Conservation (phyloP, 2,113 vertebrate species). For the Pelecanus crispus region DNA sequence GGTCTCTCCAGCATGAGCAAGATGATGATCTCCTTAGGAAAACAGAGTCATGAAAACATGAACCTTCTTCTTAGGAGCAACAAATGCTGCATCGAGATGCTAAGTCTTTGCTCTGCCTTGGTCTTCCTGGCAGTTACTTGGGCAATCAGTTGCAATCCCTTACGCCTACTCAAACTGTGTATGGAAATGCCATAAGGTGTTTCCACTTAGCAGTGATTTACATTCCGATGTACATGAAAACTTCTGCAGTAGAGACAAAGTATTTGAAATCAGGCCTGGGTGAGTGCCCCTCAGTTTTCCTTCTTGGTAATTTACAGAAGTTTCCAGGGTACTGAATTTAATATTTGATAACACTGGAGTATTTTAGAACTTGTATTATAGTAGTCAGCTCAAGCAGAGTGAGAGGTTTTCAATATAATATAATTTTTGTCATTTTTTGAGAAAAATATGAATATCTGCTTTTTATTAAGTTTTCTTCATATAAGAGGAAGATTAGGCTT, state of each 20-base stretch:
- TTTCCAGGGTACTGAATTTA: neutral
- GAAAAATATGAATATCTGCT: neutral
- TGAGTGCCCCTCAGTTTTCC: neutral
- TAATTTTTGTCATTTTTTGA: neutral
- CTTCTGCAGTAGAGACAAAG: neutral
- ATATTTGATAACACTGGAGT: neutral
- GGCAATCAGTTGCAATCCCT: fast-evolving
- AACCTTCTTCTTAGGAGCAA: neutral
- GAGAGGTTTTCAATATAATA: constrained; percentile 33
- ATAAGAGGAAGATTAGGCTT: neutral
- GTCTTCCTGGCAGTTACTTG: neutral
- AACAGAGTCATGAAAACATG: neutral
- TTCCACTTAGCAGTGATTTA: neutral
- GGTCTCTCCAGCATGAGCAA: neutral
- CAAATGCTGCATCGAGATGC: neutral
- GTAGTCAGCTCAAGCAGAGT: constrained; percentile 10
- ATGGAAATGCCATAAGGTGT: too few species aligned
- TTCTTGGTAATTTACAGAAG: neutral
- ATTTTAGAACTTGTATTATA: neutral
- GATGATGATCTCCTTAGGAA: neutral
- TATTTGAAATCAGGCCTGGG: neutral
- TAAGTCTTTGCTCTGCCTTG: neutral
- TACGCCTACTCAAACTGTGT: too few species aligned
- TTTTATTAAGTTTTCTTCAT: constrained; percentile 3
- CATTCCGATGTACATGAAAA: fast-evolving